Evolutionary conservation across 1,140 invertebrate genomes (phyloP).

Genomic region (Formica exsecta): DNA sequence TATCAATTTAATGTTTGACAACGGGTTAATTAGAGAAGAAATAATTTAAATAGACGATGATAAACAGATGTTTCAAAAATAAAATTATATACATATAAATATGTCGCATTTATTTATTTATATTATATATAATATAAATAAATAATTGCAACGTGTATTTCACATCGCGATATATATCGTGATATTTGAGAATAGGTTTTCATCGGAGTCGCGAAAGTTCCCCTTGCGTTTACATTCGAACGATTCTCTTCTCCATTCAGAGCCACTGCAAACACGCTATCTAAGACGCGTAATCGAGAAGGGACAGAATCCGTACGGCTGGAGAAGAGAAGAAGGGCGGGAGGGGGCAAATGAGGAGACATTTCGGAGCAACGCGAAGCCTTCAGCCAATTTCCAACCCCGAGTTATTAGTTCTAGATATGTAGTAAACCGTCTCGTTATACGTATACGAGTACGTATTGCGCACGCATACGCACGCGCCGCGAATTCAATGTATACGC

Average conservation of each 20-base stretch:
- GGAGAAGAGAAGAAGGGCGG: background rate
- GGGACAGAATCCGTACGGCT: background rate
- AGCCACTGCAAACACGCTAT: constrained; percentile 42
- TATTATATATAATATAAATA: background rate
- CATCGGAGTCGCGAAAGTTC: constrained; percentile 33
- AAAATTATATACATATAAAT: background rate
- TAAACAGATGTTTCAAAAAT: background rate
- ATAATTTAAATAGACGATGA: background rate
- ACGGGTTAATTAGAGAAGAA: background rate
- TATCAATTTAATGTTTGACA: background rate
- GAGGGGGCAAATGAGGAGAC: constrained; percentile 40
- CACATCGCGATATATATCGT: background rate
- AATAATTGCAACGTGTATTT: background rate
- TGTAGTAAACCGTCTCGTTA: constrained; percentile 33
- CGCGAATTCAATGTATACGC: constrained; percentile 1
- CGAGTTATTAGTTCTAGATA: constrained; percentile 66
- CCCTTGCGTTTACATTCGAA: constrained; percentile 56
- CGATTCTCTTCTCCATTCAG: constrained; percentile 52
- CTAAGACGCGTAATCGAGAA: constrained; percentile 53
- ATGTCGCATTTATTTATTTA: background rate
- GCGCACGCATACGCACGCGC: background rate
- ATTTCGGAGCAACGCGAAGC: constrained; percentile 45
- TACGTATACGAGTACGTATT: background rate
- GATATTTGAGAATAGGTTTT: constrained; percentile 39
- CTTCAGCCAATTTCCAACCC: constrained; percentile 58